Base-by-base conservation (phyloP, 2,797 vertebrate species). In the Protosalanx chinensis region DNA sequence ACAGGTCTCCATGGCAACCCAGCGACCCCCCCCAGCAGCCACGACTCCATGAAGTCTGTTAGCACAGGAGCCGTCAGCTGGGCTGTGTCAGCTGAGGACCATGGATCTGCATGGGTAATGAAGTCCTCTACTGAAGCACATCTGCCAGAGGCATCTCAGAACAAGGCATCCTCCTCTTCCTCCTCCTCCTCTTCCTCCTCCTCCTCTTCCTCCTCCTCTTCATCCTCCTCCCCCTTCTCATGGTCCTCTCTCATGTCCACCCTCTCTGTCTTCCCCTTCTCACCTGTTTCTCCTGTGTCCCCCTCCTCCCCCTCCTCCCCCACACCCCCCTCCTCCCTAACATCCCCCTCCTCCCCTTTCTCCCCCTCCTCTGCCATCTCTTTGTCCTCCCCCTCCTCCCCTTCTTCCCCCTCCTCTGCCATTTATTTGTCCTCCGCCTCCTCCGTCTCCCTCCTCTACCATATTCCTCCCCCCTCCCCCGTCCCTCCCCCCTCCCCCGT, bases 1-100 rank as follows among this genome's bases (percentile, higher is more conserved):
- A 76, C 37, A n/a, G 64, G 70, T 82, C 73, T 72, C 72, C 78
- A 78, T 71, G 70, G 72, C 59, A 81, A 65, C 58, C 78, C 72
- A 4, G 18, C 71, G 32, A 1, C 53, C 53, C 53, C 56, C 49
- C 74, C 64, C 51, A 27, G 41, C 15, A 59, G 29, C 57, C 6
- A 23, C 20, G 12, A 20, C 58, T 29, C 58, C 58, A 29, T 20
- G 4, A 56, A 56, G 18, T n/a, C 18, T 56, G 15, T 56, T 16
- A 56, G 18, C 12, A 20, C 58, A 8, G 56, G 18, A 58, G 56
- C 12, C 23, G 3, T 29, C 4, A 4, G 51, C 51, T 5, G 51
- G 18, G 41, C 41, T 46, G 18, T 18, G 51, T n/a, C 18, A 3
- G 51, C 51, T 16, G 51, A 56, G 51, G 51, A 56, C 6, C 3